phyloP scores from a whole-genome alignment of 2,888 invertebrate genomes.

The Caenorhabditis panamensis region DNA sequence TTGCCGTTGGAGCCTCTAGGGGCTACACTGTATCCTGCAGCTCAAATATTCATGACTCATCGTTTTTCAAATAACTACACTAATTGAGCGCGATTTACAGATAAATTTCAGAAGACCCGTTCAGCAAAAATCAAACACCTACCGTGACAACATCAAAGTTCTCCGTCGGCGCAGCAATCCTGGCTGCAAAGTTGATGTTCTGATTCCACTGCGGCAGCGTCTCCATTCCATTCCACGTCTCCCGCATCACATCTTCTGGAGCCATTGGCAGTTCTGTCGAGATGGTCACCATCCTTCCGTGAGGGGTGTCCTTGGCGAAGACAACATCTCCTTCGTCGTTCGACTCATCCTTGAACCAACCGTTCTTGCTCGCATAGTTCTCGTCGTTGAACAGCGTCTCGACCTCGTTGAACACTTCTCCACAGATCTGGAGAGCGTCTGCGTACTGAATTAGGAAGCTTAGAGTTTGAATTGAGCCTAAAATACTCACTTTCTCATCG shows the following conservation, averaged over 20 bases:
- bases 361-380: slow-evolving; percentile 46
- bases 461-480: neutral
- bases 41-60: too few relatives aligned
- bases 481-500: slow-evolving; percentile 36
- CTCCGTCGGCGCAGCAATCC: slow-evolving; percentile 70
- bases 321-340: slow-evolving; percentile 68
- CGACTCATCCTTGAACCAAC: slow-evolving; percentile 66
- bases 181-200: slow-evolving; percentile 74
- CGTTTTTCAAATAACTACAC: too few relatives aligned
- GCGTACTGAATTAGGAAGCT: slow-evolving; percentile 50
- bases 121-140: slow-evolving; percentile 22
- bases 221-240: slow-evolving; percentile 68
- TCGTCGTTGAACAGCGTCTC: slow-evolving; percentile 63
- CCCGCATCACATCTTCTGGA: slow-evolving; percentile 63
- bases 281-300: slow-evolving; percentile 68
- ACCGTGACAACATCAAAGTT: slow-evolving; percentile 76
- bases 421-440: slow-evolving; percentile 57
- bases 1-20: too few relatives aligned
- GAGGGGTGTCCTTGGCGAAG: slow-evolving; percentile 64
- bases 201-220: slow-evolving; percentile 75
- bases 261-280: slow-evolving; percentile 61
- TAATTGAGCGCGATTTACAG: too few relatives aligned
- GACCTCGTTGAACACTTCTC: slow-evolving; percentile 65
- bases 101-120: too few relatives aligned
- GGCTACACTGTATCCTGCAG: too few relatives aligned